A percentile compares a stretch with the other conserved stretches of the same genome.
Evolutionary conservation across 2,888 invertebrate species (phyloP).

Genomic region (Apodemia mormo): DNA sequence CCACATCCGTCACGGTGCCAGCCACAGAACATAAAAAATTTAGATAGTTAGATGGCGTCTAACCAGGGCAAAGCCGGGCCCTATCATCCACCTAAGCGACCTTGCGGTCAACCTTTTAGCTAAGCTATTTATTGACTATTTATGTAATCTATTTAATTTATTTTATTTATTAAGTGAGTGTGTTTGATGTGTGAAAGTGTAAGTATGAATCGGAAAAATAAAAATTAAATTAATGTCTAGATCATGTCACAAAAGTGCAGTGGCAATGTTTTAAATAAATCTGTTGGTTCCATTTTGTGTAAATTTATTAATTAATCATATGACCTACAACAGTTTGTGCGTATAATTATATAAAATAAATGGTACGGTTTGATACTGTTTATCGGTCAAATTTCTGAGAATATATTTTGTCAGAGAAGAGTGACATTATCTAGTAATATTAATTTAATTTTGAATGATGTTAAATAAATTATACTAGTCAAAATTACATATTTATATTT

Average conservation of each 20-base stretch:
- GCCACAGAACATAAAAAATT: slow-evolving; percentile 79
- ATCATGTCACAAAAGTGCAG: slow-evolving; percentile 81
- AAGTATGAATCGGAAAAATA: slow-evolving; percentile 73
- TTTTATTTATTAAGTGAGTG: slow-evolving; percentile 83
- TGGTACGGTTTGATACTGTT: slow-evolving; percentile 25
- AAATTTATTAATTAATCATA: slow-evolving; percentile 63
- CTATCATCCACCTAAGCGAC: slow-evolving; percentile 73
- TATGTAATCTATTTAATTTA: slow-evolving; percentile 83
- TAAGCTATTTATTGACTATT: slow-evolving; percentile 82
- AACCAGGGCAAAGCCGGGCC: slow-evolving; percentile 60
- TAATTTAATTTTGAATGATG: slow-evolving; percentile 73
- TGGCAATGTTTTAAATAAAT: slow-evolving; percentile 82
- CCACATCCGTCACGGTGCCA: slow-evolving; percentile 69
- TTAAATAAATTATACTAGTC: slow-evolving; percentile 74
- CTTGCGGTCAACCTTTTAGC: slow-evolving; percentile 74
- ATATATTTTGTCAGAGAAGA: slow-evolving; percentile 57
- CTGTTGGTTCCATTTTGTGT: slow-evolving; percentile 77
- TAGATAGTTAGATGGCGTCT: slow-evolving; percentile 72
- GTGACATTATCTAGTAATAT: slow-evolving; percentile 80
- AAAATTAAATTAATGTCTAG: slow-evolving; percentile 82
- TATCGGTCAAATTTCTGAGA: slow-evolving; percentile 71
- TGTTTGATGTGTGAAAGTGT: slow-evolving; percentile 78
- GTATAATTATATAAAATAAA: slow-evolving; percentile 39
- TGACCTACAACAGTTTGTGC: slow-evolving; percentile 63
- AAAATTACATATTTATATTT: slow-evolving; percentile 59